A percentile compares a stretch with the other conserved stretches of the same genome.
These are phyloP conservation scores for Vanessa cardui DNA, from an alignment of 2,888 invertebrate genomes.

Conservation along the genomic window DNA sequence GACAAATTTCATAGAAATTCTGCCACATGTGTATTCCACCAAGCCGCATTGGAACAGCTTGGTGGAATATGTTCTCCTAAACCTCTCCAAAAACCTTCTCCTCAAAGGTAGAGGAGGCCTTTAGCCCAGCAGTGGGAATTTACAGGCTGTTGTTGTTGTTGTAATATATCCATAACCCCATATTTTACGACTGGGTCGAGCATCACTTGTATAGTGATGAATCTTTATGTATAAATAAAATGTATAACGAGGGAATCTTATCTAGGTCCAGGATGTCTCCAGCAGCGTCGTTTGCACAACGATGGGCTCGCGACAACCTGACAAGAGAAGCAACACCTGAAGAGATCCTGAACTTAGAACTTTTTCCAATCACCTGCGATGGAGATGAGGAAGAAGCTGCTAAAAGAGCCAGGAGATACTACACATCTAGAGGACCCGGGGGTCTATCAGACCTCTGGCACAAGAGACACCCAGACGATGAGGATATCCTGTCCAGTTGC, in stretches of 20 bases:
- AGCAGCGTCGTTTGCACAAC: slow-evolving; percentile 79
- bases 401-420: slow-evolving; percentile 70
- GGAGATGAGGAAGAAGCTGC: slow-evolving; percentile 67
- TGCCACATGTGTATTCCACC: no score
- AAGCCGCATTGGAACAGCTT: no score
- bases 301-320: slow-evolving; percentile 78
- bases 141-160: no score
- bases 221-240: no score
- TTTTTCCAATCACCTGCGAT: slow-evolving; percentile 64
- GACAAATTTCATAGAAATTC: no score
- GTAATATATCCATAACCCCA: no score
- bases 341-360: slow-evolving; percentile 61
- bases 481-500: slow-evolving; percentile 74
- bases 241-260: neutral
- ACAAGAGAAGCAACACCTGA: slow-evolving; percentile 58
- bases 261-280: slow-evolving; percentile 68
- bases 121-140: no score
- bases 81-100: no score
- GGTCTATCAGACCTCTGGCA: slow-evolving; percentile 72
- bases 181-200: no score
- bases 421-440: slow-evolving; percentile 67
- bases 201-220: no score
- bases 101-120: no score
- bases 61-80: no score
- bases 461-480: slow-evolving; percentile 70